A percentile compares a stretch with the other conserved stretches of the same genome.
Conservation (phyloP, 2,888 invertebrate species). For the Schrankia costaestrigalis region DNA sequence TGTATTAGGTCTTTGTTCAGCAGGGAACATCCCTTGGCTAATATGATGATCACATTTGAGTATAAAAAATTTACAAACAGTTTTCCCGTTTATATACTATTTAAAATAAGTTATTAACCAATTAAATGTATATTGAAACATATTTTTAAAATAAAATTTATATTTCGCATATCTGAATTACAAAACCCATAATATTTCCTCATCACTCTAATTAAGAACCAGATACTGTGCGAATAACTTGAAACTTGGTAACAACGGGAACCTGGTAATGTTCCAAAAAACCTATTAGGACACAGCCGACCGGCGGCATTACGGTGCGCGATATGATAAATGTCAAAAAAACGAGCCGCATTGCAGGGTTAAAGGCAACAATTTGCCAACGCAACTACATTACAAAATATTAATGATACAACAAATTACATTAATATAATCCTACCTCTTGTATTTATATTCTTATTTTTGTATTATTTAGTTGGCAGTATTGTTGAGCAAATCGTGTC, state of each 20-base stretch:
- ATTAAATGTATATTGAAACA: too few species aligned
- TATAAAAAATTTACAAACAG: too few species aligned
- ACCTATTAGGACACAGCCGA: conserved; percentile 53
- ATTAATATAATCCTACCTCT: conserved; percentile 23
- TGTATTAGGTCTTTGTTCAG: too few species aligned
- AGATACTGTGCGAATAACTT: conserved; percentile 6
- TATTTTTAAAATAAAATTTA: too few species aligned
- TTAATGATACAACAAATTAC: conserved; percentile 33
- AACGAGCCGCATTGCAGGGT: conserved; percentile 70
- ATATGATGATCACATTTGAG: too few species aligned
- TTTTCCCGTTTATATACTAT: too few species aligned
- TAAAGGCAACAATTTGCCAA: conserved; percentile 43
- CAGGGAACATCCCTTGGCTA: too few species aligned
- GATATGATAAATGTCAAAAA: conserved; percentile 73
- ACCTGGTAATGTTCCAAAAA: conserved; percentile 75
- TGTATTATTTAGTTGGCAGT: conserved; percentile 4
- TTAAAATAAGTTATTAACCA: too few species aligned
- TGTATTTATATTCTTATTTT: conserved; percentile 11
- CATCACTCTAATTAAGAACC: conserved; percentile 3
- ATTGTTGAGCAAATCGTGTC: conserved; percentile 16
- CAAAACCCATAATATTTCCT: too few species aligned
- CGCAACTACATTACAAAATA: conserved; percentile 28
- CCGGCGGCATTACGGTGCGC: conserved; percentile 35
- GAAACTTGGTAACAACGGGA: conserved; percentile 22
- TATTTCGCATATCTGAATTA: too few species aligned